A percentile compares a stretch with the other conserved stretches of the same genome.
Conservation (phyloP, 2,797 vertebrate genomes). For the Gambelia wislizenii region DNA sequence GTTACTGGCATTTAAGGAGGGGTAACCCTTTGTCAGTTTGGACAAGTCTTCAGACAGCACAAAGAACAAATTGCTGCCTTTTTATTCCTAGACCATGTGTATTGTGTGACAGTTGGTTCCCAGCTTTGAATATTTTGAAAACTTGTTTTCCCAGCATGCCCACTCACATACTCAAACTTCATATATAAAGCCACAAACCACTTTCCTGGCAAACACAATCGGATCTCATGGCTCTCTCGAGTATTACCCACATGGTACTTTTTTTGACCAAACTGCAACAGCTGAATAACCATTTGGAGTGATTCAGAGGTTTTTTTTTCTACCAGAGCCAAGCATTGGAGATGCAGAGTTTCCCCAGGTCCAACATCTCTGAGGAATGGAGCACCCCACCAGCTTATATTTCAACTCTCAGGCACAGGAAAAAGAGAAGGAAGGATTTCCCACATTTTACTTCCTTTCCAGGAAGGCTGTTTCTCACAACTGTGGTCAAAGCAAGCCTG, state of each 20-base stretch:
- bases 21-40: neutral
- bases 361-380: neutral
- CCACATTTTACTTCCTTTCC: neutral
- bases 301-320: neutral
- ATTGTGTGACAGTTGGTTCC: conserved; percentile 13
- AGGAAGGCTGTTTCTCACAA: neutral
- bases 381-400: neutral
- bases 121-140: conserved; percentile 27
- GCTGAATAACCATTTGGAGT: conserved; percentile 31
- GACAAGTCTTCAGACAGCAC: neutral
- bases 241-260: conserved; percentile 42
- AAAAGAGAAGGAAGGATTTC: neutral
- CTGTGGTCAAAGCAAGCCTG: neutral
- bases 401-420: neutral
- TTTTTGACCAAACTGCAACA: neutral
- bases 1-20: neutral
- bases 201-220: conserved; percentile 40
- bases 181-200: conserved; percentile 24
- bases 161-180: conserved; percentile 9
- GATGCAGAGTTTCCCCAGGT: neutral
- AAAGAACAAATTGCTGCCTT: neutral
- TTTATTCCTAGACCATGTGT: neutral
- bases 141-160: neutral
- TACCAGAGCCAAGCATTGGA: neutral
- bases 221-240: conserved; percentile 29